Conservation (phyloP, 2,888 invertebrate genomes). For the Lobophora halterata region DNA sequence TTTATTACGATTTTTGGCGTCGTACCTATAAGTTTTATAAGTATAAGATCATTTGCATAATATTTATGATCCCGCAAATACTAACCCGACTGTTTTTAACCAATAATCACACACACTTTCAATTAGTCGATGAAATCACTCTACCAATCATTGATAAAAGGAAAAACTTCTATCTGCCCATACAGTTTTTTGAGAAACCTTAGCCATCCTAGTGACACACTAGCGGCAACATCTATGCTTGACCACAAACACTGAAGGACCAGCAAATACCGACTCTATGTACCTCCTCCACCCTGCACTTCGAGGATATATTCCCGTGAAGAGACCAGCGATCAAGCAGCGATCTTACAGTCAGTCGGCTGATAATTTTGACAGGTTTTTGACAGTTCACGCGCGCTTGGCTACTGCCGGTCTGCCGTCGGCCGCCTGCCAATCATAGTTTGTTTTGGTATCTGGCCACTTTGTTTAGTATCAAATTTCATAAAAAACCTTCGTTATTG, state of each 20-base stretch:
- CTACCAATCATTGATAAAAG: background rate
- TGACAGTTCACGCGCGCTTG: constrained; percentile 66
- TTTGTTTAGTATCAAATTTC: constrained; percentile 34
- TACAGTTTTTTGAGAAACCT: constrained; percentile 8
- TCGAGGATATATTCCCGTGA: constrained; percentile 27
- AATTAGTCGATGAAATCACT: background rate
- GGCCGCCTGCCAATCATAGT: constrained; percentile 45
- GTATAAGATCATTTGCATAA: too few relatives aligned
- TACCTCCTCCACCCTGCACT: constrained; percentile 16
- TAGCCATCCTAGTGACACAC: constrained; percentile 47
- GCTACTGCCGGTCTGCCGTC: constrained; percentile 46
- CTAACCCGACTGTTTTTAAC: too few relatives aligned
- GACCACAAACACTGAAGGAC: constrained; percentile 46
- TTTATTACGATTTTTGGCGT: too few relatives aligned
- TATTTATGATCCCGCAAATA: too few relatives aligned
- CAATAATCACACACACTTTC: too few relatives aligned
- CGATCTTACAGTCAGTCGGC: constrained; percentile 51
- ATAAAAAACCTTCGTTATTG: too few relatives aligned
- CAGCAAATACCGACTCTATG: constrained; percentile 31
- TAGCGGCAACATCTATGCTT: constrained; percentile 46
- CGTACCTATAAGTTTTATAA: too few relatives aligned
- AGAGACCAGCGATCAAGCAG: constrained; percentile 22
- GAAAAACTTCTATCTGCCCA: too few relatives aligned
- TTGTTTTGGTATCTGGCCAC: constrained; percentile 43
- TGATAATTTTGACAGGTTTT: constrained; percentile 50